Base-by-base conservation (phyloP, 2,888 invertebrate species). In the Drosophila paramelanica region DNA sequence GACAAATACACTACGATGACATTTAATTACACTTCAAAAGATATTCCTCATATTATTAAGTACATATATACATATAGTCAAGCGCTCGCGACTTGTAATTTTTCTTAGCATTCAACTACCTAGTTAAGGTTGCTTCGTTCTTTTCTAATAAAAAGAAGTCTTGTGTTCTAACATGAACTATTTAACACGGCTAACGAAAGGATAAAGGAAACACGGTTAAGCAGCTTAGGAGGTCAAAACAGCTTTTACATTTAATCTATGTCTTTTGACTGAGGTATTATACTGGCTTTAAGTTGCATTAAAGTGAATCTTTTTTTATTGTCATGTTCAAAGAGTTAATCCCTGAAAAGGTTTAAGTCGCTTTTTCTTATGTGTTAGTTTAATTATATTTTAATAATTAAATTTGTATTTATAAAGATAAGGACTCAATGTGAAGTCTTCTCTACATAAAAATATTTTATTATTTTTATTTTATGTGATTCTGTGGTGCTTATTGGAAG, bases 1-100 rank as follows among this genome's bases (percentile, higher is more conserved):
- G 43, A 36, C 14, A 52, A 52, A 47, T 60, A 69, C 69, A 70
- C 41, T n/a, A 27, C 39, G 36, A 42, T 5, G 61, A 61, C 56
- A 50, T 23, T 41, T 45, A 41, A 53, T 62, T 73, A 75, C 76
- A 62, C 76, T 75, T 17, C 61, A 31, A 14, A 42, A 14, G 31
- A 14, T 6, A 46, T 47, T 46, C 3, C 38, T 5, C 27, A 11
- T 25, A 14, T 20, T 2, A 10, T 20, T 5, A 27, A 8, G 27
- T 27, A 27, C 1, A 27, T 27, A 27, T 8, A 27, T 7, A 27
- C 1, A 27, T 27, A 27, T 7, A 17, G 17, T 17, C 17, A 1
- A 17, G 17, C 17, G 17, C 17, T 17, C 17, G 1, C 17, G 17
- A 17, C 17, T 17, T 17, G 17, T 17, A 1, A 17, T 17, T 17